These are phyloP conservation scores for Melipona beecheii DNA, from an alignment of 2,888 invertebrate genomes.

Conservation along the genomic window DNA sequence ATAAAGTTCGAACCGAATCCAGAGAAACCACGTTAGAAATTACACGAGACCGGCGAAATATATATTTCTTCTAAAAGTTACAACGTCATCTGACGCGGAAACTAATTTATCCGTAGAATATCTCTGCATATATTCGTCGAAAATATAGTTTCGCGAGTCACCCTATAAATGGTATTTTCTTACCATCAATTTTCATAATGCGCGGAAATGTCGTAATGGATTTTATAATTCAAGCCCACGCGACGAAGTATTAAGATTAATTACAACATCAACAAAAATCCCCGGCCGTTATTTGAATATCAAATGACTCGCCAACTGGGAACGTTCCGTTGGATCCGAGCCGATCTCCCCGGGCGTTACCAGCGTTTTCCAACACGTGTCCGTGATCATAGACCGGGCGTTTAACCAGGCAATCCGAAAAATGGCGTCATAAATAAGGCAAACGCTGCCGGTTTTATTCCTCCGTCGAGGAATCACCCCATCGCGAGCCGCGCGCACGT, in stretches of 20 bases:
- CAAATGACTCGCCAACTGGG: not conserved
- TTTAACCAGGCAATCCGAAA: constrained; percentile 52
- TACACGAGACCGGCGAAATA: not conserved
- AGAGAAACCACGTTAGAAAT: not conserved
- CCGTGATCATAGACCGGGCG: constrained; percentile 42
- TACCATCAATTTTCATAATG: not conserved
- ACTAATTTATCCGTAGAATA: no score
- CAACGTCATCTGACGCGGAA: not conserved
- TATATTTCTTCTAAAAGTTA: not conserved
- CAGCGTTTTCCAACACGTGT: constrained; percentile 34
- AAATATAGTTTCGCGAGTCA: not conserved
- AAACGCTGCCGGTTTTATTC: constrained; percentile 42
- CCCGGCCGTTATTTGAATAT: not conserved
- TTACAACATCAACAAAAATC: not conserved
- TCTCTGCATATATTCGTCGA: not conserved
- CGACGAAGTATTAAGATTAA: not conserved
- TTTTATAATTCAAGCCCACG: no score
- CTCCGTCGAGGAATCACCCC: constrained; percentile 40
- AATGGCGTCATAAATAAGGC: constrained; percentile 57
- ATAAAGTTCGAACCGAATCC: not conserved
- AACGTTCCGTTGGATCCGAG: not conserved
- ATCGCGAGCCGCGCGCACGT: constrained; percentile 19
- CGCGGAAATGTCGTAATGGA: not conserved
- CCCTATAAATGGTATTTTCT: not conserved
- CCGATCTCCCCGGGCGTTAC: not conserved